Percentiles rank a stretch among this genome's conserved stretches.
phyloP scores from a whole-genome alignment of 1,140 invertebrate species.

The Ptiloglossa arizonensis region DNA sequence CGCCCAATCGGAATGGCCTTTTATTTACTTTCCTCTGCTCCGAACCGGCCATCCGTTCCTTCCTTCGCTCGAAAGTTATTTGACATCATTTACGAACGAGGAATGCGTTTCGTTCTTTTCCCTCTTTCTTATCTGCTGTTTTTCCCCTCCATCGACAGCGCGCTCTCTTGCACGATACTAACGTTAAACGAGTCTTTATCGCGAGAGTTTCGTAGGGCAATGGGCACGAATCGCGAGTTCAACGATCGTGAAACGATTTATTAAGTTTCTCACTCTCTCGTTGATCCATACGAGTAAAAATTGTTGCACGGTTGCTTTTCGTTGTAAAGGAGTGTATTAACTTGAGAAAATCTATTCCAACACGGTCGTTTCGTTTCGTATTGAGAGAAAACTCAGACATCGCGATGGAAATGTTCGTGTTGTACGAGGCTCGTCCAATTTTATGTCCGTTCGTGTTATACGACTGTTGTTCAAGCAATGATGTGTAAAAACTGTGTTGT shows the following conservation, averaged over 20 bases:
- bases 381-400: no score
- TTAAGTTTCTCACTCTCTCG: no score
- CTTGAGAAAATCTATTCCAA: no score
- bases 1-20: conserved; percentile 82
- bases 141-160: background rate
- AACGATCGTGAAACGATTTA: background rate
- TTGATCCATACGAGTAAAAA: no score
- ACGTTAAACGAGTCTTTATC: conserved; percentile 47
- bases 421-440: no score
- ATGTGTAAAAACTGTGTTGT: no score
- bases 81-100: conserved; percentile 77
- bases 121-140: background rate
- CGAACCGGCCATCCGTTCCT: conserved; percentile 72
- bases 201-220: conserved; percentile 26
- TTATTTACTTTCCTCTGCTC: conserved; percentile 81
- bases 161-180: conserved; percentile 39
- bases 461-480: no score
- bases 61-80: conserved; percentile 77
- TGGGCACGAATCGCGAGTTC: conserved; percentile 18
- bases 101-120: conserved; percentile 69
- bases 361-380: no score
- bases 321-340: no score
- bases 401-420: no score
- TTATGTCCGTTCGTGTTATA: no score
- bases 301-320: no score